phyloP scores from a whole-genome alignment of 2,888 invertebrate species.

The Merodon equestris region DNA sequence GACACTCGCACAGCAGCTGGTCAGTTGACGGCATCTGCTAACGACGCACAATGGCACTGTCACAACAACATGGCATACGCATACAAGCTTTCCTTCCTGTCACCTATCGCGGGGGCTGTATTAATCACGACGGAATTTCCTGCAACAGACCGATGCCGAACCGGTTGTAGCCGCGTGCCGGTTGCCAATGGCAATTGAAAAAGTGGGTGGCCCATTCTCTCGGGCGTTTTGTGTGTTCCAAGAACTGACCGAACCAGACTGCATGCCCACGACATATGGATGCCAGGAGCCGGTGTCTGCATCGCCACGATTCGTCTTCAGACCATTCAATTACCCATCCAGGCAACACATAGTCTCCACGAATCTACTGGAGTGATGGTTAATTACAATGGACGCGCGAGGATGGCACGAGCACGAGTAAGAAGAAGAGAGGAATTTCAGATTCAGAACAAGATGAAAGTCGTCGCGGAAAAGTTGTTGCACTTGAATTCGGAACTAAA shows the following conservation, averaged over 20 bases:
- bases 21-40: too few species aligned
- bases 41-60: too few species aligned
- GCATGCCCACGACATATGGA: neutral
- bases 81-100: conserved; percentile 46
- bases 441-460: conserved; percentile 39
- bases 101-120: conserved; percentile 4
- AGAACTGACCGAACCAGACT: conserved; percentile 8
- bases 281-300: too few species aligned
- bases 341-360: too few species aligned
- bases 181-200: conserved; percentile 19
- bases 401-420: neutral
- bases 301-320: too few species aligned
- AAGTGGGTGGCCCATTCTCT: conserved; percentile 73
- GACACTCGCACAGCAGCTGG: too few species aligned
- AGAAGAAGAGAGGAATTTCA: conserved; percentile 13
- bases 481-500: conserved; percentile 26
- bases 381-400: too few species aligned
- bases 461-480: conserved; percentile 22
- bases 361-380: too few species aligned
- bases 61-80: too few species aligned
- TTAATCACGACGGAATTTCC: conserved; percentile 5
- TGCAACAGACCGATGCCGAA: neutral
- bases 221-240: conserved; percentile 55
- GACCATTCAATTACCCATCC: too few species aligned
- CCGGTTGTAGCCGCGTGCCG: neutral